Percentiles rank a stretch among this genome's conserved stretches.
These are phyloP conservation scores for Oreortyx pictus DNA, from an alignment of 2,797 vertebrate species.

Conservation along the genomic window DNA sequence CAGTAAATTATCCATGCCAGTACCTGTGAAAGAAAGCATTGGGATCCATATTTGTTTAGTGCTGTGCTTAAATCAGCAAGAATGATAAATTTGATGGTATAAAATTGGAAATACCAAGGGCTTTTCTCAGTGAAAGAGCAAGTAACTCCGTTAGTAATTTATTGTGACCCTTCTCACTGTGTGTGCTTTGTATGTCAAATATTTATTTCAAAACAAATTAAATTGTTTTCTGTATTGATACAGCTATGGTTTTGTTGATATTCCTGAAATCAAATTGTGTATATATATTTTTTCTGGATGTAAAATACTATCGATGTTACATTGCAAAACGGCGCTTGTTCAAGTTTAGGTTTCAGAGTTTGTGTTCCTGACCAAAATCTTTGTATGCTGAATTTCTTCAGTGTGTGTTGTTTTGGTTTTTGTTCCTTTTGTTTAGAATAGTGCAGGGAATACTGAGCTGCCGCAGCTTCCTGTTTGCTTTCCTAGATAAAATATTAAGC, in stretches of 20 bases:
- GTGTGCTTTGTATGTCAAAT: slow-evolving; percentile 78
- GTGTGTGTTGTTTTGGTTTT: background rate
- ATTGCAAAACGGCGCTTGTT: slow-evolving; percentile 38
- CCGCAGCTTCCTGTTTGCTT: background rate
- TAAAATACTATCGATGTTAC: slow-evolving; percentile 57
- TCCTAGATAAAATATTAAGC: background rate
- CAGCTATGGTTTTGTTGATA: slow-evolving; percentile 74
- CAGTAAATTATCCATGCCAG: slow-evolving; percentile 83
- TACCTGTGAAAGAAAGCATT: slow-evolving; percentile 81
- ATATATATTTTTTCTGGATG: slow-evolving; percentile 34
- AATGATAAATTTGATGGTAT: slow-evolving; percentile 83
- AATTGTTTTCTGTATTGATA: slow-evolving; percentile 79
- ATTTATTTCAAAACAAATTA: slow-evolving; percentile 84
- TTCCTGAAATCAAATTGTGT: slow-evolving; percentile 74
- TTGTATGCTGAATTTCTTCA: background rate
- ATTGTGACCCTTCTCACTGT: slow-evolving; percentile 75
- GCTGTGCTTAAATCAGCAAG: slow-evolving; percentile 88
- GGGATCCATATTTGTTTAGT: slow-evolving; percentile 83
- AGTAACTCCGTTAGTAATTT: slow-evolving; percentile 81
- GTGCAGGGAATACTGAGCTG: background rate
- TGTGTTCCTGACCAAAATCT: slow-evolving; percentile 24
- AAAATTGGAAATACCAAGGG: slow-evolving; percentile 84
- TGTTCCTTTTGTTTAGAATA: background rate
- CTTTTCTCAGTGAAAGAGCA: slow-evolving; percentile 77
- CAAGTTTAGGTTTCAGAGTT: slow-evolving; percentile 27